A percentile compares a stretch with the other conserved stretches of the same genome.
Conservation (phyloP, 1,140 invertebrate species). For the Helicoverpa armigera region DNA sequence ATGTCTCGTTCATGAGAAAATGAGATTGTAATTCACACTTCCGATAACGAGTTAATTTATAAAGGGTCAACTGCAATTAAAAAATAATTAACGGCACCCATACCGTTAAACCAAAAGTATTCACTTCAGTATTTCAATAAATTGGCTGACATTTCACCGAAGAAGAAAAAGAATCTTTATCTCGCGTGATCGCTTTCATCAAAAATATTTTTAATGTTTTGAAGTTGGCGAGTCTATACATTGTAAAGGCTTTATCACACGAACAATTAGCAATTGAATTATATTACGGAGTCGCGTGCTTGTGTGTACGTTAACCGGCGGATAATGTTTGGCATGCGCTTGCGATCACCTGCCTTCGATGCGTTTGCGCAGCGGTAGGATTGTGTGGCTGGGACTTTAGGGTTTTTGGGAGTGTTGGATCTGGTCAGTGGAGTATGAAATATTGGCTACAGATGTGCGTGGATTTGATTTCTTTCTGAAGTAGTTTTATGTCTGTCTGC, state of each 20-base stretch:
- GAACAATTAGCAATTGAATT: slow-evolving; percentile 45
- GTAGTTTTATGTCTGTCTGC: too few species aligned
- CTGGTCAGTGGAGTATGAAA: too few species aligned
- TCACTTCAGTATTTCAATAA: neutral
- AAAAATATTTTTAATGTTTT: neutral
- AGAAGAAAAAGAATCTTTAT: neutral
- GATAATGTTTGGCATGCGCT: slow-evolving; percentile 43
- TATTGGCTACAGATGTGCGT: neutral
- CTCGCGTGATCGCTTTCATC: slow-evolving; percentile 9
- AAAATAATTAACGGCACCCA: neutral
- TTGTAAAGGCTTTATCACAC: slow-evolving; percentile 9
- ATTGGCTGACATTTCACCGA: neutral
- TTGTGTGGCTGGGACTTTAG: neutral
- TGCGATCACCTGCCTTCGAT: slow-evolving; percentile 42
- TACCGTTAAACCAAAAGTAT: neutral
- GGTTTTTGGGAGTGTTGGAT: neutral
- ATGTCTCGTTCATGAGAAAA: too few species aligned
- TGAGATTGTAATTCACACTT: too few species aligned
- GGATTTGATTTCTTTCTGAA: too few species aligned
- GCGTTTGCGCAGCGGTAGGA: neutral
- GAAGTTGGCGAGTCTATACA: slow-evolving; percentile 1
- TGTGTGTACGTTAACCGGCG: slow-evolving; percentile 11
- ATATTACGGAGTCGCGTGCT: slow-evolving; percentile 37
- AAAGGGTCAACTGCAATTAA: too few species aligned
- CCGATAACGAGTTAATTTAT: too few species aligned